Conservation (phyloP, 2,113 vertebrate species). For the Brachionichthys hirsutus region DNA sequence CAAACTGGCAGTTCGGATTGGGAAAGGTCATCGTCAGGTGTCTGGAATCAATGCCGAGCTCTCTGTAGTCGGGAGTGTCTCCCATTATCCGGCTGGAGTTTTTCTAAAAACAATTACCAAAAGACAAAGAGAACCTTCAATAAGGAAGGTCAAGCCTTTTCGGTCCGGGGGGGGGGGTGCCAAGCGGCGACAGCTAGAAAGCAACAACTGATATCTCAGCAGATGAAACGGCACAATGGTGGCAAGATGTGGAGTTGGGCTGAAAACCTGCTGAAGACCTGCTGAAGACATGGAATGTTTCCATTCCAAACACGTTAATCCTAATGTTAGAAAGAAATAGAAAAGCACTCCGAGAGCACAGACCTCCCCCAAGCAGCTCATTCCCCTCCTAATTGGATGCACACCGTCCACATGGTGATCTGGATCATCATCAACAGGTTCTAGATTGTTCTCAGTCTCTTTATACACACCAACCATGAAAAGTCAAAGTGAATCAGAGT, state of each 20-base stretch:
- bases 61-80: conserved; percentile 68
- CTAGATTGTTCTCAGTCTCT: no score
- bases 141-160: conserved; percentile 60
- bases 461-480: no score
- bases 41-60: conserved; percentile 67
- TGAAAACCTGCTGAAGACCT: conserved; percentile 43
- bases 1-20: conserved; percentile 65
- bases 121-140: conserved; percentile 61
- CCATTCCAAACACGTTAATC: conserved; percentile 47
- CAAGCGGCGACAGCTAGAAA: conserved; percentile 49
- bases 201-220: conserved; percentile 56
- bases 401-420: no score
- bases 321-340: conserved; percentile 43
- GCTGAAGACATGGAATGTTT: no score
- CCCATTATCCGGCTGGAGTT: conserved; percentile 49
- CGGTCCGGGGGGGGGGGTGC: conserved; percentile 43
- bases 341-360: no score
- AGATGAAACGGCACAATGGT: conserved; percentile 57
- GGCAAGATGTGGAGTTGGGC: conserved; percentile 39
- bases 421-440: no score
- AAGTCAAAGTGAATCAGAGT: no score
- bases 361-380: no score
- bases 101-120: conserved; percentile 68
- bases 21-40: conserved; percentile 73
- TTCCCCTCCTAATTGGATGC: no score